phyloP scores from a whole-genome alignment of 2,888 invertebrate genomes.

The Physocephala rufipes region DNA sequence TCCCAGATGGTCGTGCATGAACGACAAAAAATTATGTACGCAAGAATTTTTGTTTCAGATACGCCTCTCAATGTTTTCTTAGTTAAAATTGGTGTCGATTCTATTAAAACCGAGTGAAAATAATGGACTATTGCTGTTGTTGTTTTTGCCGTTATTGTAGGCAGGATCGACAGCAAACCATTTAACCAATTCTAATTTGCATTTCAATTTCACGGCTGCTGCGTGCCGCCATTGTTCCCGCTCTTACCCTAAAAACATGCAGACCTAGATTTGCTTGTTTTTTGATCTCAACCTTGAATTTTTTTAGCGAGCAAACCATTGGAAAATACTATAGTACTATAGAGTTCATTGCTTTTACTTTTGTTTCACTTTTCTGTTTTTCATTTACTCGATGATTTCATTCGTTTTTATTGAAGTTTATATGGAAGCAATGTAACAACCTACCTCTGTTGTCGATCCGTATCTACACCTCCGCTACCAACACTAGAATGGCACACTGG shows the following conservation, averaged over 20 bases:
- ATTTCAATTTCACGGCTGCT: constrained; percentile 33
- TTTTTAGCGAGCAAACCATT: too few species aligned
- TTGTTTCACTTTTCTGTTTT: not conserved
- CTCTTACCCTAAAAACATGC: constrained; percentile 25
- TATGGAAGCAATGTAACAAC: constrained; percentile 44
- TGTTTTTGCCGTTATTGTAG: not conserved
- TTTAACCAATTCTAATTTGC: constrained; percentile 22
- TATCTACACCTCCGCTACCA: constrained; percentile 44
- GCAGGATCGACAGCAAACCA: not conserved
- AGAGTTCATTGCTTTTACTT: not conserved
- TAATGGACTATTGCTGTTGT: not conserved
- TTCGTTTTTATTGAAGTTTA: constrained; percentile 33
- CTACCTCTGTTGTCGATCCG: constrained; percentile 60
- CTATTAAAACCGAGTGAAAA: not conserved
- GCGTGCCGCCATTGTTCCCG: constrained; percentile 22
- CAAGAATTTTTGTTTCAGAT: too few species aligned
- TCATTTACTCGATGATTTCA: not conserved
- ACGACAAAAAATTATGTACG: too few species aligned
- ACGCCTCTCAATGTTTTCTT: too few species aligned
- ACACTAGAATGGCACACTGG: constrained; percentile 61
- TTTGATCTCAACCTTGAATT: not conserved
- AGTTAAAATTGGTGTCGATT: too few species aligned
- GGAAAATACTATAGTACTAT: too few species aligned
- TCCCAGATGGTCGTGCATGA: constrained; percentile 5
- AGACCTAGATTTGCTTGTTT: constrained; percentile 18